Base-by-base conservation (phyloP, 2,797 vertebrate genomes). In the Acipenser oxyrinchus region DNA sequence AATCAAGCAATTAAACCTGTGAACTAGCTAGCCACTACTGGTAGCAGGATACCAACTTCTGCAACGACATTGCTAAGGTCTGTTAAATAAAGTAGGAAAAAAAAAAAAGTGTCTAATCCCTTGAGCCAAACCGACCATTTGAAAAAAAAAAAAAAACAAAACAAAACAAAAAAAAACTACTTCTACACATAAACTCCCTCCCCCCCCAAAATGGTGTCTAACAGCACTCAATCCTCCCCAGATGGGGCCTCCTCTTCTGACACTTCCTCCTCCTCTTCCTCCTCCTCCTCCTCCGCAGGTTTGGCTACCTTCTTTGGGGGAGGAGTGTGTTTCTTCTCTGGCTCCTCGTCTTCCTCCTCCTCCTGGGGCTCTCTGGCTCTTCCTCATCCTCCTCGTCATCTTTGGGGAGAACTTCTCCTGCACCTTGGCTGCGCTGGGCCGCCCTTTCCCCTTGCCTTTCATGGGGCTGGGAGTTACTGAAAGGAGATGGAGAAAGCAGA, bases 391-490 rank as follows among this genome's bases (percentile, higher is more conserved):
- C 37, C 37, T 75, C 71, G 1, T 89, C 89, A 72, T 96, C 93
- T 93, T 94, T 95, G 78, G 94, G 72, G 95, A 97, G 77, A 92
- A 94, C 85, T 98, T 98, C 88, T 96, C 95, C 86, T 89, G 80
- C 67, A 90, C 84, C 89, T 98, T 99, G 77, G 94, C 86, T 66
- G 88, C 85, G 74, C 94, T 93, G 66, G 93, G 91, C 70, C 95
- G 94, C 37, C 95, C 95, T 81, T 98, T 98, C 62, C 95, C 95
- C 88, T 97, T 98, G 77, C 94, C 94, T 87, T 98, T 99, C 84
- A 95, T 90, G 51, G 96, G 96, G 79, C 96, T 99, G 71, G 95
- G 96, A 49, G 93, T 98, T 81, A 99, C 96, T 99, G 78, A 10
- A 37, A 78, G 53, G 72, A 72, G 10, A 72, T 75, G 63, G 48